Evolutionary conservation across 2,113 vertebrate genomes (phyloP).

Genomic region (Pycnonotus jocosus): DNA sequence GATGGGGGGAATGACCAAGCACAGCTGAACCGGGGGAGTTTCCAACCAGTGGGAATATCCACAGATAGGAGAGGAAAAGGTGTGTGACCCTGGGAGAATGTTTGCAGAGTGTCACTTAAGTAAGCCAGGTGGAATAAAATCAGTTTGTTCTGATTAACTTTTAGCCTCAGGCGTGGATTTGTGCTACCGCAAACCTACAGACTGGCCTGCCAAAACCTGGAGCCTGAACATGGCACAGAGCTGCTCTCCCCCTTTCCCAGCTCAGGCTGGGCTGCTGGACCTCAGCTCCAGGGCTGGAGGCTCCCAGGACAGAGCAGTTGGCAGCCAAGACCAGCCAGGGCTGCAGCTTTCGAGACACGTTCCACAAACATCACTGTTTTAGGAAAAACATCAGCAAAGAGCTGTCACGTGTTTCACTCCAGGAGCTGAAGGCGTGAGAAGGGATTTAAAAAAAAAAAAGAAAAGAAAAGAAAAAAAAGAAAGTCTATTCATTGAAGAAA

Average conservation of each 20-base stretch:
- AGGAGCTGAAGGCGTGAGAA: conserved; percentile 38
- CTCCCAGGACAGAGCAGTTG: background rate
- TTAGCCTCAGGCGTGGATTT: background rate
- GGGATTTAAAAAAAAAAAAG: background rate
- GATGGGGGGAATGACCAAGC: background rate
- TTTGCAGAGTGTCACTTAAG: background rate
- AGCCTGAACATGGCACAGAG: background rate
- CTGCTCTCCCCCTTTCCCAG: background rate
- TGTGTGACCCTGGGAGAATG: background rate
- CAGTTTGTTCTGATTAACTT: background rate
- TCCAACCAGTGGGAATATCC: background rate
- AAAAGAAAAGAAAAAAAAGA: background rate
- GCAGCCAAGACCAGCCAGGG: background rate
- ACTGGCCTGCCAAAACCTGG: background rate
- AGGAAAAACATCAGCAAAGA: conserved; percentile 46
- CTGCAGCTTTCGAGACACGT: background rate
- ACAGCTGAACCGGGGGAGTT: background rate
- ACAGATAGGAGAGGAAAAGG: background rate
- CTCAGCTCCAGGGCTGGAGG: background rate
- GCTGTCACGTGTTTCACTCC: background rate
- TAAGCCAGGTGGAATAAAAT: background rate
- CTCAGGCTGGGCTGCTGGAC: background rate
- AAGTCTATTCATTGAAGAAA: conserved; percentile 42
- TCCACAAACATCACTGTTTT: conserved; percentile 55
- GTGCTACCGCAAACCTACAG: background rate